Evolutionary conservation across 2,113 vertebrate species (phyloP), one percentile per base, ranked within the genome.

Genomic region (Lepisosteus oculatus): DNA sequence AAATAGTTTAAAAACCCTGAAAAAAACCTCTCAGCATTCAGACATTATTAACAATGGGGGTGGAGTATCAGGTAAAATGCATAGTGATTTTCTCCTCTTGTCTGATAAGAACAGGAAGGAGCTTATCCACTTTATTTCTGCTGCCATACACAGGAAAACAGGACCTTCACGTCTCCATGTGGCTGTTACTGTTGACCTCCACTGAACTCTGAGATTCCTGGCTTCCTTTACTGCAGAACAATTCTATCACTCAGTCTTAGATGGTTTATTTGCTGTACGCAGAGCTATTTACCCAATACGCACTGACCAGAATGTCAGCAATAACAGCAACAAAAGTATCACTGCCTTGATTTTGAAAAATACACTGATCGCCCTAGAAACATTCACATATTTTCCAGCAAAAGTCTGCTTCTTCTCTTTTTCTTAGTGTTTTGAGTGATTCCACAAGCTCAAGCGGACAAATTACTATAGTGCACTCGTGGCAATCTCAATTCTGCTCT

Each of bases 61-160:
- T 3, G 64, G 43, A 66, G 64, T 44, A 44, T 66, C 43, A 15
- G 43, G 64, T 7, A n/a, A 66, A 29, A 29, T 29, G 29, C 43
- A 47, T 44, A 66, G 64, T 66, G 64, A 42, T n/a, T 44, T 51
- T 51, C 47, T 51, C 47, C 47, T 51, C 47, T 6, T 51, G 47
- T 2, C 47, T 51, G 47, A 51, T 51, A 51, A 51, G 47, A 51
- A 51, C 5, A 9, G 47, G 47, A 51, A 51, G 9, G 47, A 51
- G 9, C 9, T 51, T 51, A 51, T 51, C 47, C 47, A 51, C 47
- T 51, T 6, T 9, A 51, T 51, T 9, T 6, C 45, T 66, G 45
- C 64, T 66, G 64, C 45, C 64, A 65, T 4, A 14, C 62, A 65
- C 64, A 66, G 64, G 13, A 44, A 44, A 45, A 66, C 64, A 44